A percentile compares a stretch with the other conserved stretches of the same genome.
phyloP scores from a whole-genome alignment of 92 coral and sea anemone species.

The Blastomussa wellsi region DNA sequence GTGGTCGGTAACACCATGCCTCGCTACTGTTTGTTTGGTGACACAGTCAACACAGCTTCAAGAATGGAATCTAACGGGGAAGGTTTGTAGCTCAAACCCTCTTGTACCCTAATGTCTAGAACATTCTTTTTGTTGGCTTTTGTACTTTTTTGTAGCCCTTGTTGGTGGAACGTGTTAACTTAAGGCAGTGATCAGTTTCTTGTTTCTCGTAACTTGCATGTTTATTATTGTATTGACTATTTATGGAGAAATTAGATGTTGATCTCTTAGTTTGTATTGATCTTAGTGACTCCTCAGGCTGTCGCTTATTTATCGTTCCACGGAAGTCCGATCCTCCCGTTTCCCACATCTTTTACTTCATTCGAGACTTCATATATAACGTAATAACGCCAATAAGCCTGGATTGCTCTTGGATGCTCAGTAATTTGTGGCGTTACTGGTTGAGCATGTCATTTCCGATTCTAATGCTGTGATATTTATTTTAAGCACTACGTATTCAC shows the following conservation, averaged over 20 bases:
- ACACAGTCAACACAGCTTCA: constrained; percentile 95
- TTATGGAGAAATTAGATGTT: background rate
- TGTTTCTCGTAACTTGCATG: background rate
- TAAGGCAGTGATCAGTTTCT: background rate
- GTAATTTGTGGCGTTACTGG: background rate
- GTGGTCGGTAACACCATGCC: constrained; percentile 99
- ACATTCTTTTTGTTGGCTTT: background rate
- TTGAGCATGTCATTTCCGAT: background rate
- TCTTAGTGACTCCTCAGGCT: too few relatives aligned
- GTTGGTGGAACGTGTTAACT: background rate
- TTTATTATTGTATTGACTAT: background rate
- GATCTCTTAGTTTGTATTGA: too few relatives aligned
- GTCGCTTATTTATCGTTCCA: too few relatives aligned
- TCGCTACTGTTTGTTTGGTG: constrained; percentile 94
- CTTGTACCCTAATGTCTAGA: background rate
- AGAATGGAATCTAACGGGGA: constrained; percentile 95
- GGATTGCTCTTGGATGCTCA: background rate
- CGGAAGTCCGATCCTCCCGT: too few relatives aligned
- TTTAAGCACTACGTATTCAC: constrained; percentile 89
- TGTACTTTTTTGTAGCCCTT: background rate
- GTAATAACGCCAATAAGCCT: too few relatives aligned
- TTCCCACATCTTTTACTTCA: too few relatives aligned
- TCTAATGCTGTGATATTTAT: background rate
- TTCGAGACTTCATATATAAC: too few relatives aligned
- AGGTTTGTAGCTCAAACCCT: background rate